Evolutionary conservation across 1,140 invertebrate species (phyloP).

Genomic region (Pogonomyrmex californicus): DNA sequence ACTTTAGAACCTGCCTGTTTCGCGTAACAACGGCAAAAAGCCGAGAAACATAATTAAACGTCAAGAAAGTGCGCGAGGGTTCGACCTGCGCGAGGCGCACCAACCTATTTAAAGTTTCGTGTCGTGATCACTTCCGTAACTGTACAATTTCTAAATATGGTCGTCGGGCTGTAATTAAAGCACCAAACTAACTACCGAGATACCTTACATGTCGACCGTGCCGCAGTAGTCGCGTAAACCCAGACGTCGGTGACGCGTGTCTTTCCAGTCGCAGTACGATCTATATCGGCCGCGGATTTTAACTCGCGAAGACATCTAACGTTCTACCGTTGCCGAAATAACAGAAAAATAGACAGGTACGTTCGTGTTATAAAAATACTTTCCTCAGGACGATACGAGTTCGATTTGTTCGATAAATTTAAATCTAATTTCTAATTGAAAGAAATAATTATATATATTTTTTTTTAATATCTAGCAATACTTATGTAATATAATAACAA

Average conservation of each 20-base stretch:
- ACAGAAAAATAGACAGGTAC: slow-evolving; percentile 34
- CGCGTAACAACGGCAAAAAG: slow-evolving; percentile 31
- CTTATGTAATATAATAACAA: not conserved
- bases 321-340: not conserved
- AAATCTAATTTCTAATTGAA: not conserved
- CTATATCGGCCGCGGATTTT: slow-evolving; percentile 12
- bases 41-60: slow-evolving; percentile 52
- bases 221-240: slow-evolving; percentile 68
- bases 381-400: not conserved
- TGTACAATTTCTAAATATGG: slow-evolving; percentile 43
- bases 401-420: not conserved
- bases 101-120: slow-evolving; percentile 56
- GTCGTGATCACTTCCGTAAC: slow-evolving; percentile 59
- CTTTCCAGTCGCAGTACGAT: slow-evolving; percentile 36
- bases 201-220: slow-evolving; percentile 41
- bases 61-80: slow-evolving; percentile 36
- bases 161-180: slow-evolving; percentile 68
- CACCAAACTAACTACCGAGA: slow-evolving; percentile 42
- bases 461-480: not conserved
- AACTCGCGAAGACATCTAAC: not conserved
- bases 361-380: not conserved
- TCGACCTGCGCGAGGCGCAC: slow-evolving; percentile 31
- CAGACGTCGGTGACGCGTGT: slow-evolving; percentile 49
- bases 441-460: not conserved
- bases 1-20: slow-evolving; percentile 13